A percentile compares a stretch with the other conserved stretches of the same genome.
phyloP scores from a whole-genome alignment of 2,888 invertebrate genomes.

The Halictus ligatus region DNA sequence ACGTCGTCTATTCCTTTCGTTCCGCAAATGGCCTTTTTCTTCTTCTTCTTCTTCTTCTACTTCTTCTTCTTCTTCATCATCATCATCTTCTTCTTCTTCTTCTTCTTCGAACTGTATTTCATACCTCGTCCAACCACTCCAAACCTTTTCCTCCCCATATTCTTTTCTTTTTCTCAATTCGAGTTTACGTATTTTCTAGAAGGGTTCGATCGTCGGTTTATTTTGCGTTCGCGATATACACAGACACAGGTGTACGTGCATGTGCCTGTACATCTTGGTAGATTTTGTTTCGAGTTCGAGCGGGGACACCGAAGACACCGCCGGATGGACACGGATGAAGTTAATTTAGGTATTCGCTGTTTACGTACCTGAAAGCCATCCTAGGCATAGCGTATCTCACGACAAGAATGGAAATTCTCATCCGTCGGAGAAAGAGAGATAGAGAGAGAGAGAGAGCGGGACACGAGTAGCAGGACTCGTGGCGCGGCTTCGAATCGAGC shows the following conservation, averaged over 20 bases:
- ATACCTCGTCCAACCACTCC: neutral
- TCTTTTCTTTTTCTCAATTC: neutral
- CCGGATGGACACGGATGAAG: slow-evolving; percentile 42
- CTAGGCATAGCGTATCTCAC: slow-evolving; percentile 49
- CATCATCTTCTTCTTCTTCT: neutral
- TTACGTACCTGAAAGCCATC: slow-evolving; percentile 73
- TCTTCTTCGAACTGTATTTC: neutral
- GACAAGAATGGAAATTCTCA: slow-evolving; percentile 46
- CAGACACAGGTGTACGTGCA: neutral
- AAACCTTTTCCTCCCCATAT: slow-evolving; percentile 4
- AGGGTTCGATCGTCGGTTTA: slow-evolving; percentile 44
- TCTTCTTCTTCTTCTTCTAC: neutral
- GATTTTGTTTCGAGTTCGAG: slow-evolving; percentile 46
- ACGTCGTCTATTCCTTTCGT: slow-evolving; percentile 48
- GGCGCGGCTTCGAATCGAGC: neutral
- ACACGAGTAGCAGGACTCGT: slow-evolving; percentile 27
- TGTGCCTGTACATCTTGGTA: no score
- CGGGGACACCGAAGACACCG: slow-evolving; percentile 46
- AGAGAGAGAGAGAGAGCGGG: neutral
- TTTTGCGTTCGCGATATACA: slow-evolving; percentile 44
- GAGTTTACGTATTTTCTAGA: neutral
- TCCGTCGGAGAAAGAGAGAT: slow-evolving; percentile 10
- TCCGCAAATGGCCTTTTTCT: slow-evolving; percentile 36
- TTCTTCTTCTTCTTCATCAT: slow-evolving; percentile 1
- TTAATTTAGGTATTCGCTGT: slow-evolving; percentile 66